phyloP scores from a whole-genome alignment of 2,113 vertebrate genomes.

The Prionailurus bengalensis region DNA sequence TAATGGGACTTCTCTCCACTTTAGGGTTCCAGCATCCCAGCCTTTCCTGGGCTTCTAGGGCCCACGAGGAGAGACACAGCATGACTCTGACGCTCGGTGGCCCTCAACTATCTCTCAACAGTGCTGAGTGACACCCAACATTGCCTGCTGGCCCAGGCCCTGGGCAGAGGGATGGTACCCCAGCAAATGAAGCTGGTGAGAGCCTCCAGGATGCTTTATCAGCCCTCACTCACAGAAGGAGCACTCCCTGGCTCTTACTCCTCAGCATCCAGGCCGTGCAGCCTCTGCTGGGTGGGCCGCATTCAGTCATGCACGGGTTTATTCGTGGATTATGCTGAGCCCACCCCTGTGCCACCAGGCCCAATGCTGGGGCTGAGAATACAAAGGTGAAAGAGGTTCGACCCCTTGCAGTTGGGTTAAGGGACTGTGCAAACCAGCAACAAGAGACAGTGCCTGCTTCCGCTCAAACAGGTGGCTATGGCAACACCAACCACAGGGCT shows the following conservation, averaged over 20 bases:
- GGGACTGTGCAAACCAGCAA: not conserved
- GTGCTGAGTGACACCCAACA: not conserved
- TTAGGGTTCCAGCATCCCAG: not conserved
- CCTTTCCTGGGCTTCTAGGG: not conserved
- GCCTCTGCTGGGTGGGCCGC: not conserved
- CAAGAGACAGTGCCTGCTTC: not conserved
- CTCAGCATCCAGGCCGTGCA: not conserved
- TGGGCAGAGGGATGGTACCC: not conserved
- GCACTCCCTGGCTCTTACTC: not conserved
- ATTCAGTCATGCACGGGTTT: not conserved
- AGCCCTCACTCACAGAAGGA: not conserved
- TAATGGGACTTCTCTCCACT: not conserved
- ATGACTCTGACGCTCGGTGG: not conserved
- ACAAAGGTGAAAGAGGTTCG: not conserved
- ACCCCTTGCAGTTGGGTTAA: not conserved
- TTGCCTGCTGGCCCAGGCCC: not conserved
- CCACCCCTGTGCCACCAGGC: not conserved
- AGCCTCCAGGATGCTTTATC: not conserved
- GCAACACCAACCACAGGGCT: not conserved
- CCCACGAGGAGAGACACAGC: not conserved
- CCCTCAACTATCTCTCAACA: not conserved
- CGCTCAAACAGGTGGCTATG: not conserved
- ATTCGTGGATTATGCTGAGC: not conserved
- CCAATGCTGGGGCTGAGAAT: not conserved
- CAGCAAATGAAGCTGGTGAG: conserved; percentile 9